Percentiles rank a stretch among this genome's conserved stretches.
These are phyloP conservation scores for Trogon melanurus DNA, from an alignment of 2,113 vertebrate species.

Conservation along the genomic window DNA sequence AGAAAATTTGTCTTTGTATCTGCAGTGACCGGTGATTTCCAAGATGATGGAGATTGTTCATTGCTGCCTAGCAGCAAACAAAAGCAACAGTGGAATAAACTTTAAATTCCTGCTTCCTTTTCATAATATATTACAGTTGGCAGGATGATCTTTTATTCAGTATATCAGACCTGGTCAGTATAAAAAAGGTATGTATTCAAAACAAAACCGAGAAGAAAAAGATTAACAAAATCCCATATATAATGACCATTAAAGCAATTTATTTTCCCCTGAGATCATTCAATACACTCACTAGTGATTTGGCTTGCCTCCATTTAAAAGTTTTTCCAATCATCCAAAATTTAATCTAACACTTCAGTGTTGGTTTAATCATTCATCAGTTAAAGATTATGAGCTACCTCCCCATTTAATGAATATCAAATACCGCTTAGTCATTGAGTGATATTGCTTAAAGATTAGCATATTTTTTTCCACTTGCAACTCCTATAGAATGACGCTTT, in stretches of 20 bases:
- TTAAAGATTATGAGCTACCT: conserved; percentile 39
- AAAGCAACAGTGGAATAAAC: not conserved
- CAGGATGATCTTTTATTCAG: not conserved
- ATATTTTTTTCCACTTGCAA: not conserved
- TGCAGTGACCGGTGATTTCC: not conserved
- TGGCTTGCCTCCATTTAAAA: conserved; percentile 4
- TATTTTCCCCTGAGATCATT: not conserved
- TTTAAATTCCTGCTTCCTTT: not conserved
- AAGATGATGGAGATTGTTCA: not conserved
- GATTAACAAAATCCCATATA: not conserved
- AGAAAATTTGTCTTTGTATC: not conserved
- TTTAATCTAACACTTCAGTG: conserved; percentile 36
- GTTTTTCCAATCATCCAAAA: conserved; percentile 2
- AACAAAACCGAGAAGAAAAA: not conserved
- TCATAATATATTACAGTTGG: not conserved
- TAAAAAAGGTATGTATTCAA: not conserved
- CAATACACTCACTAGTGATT: not conserved
- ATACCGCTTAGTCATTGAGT: not conserved
- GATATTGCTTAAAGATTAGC: conserved; percentile 1
- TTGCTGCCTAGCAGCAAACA: not conserved
- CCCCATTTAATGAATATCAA: conserved; percentile 48
- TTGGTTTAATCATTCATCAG: conserved; percentile 44
- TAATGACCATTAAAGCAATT: not conserved
- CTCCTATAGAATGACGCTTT: not conserved
- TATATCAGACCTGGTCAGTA: not conserved